Percentiles rank a stretch among this genome's conserved stretches.
phyloP scores from a whole-genome alignment of 1,140 invertebrate genomes.

The Stratiolaelaps scimitus region DNA sequence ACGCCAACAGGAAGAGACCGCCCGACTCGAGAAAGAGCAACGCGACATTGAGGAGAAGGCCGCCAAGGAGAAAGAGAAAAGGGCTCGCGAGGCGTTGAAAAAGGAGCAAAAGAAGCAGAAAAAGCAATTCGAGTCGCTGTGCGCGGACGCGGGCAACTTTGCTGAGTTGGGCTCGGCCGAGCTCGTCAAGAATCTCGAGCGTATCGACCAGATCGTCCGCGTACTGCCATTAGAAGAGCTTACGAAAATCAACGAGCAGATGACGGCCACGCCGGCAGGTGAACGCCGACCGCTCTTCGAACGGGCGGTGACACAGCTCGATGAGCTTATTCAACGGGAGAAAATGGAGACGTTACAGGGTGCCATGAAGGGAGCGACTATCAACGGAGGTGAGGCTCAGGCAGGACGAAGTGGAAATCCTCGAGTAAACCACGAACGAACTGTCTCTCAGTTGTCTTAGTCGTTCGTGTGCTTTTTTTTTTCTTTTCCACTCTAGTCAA shows the following conservation, averaged over 20 bases:
- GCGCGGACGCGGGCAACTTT: slow-evolving; percentile 23
- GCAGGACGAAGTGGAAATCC: neutral
- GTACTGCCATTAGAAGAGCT: slow-evolving; percentile 30
- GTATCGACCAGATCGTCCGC: slow-evolving; percentile 64
- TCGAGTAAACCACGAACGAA: too few species aligned
- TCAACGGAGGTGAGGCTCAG: slow-evolving; percentile 32
- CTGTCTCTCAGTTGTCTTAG: too few species aligned
- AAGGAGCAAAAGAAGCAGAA: slow-evolving; percentile 58
- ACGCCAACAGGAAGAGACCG: neutral
- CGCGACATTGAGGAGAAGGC: slow-evolving; percentile 64
- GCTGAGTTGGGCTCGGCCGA: slow-evolving; percentile 15
- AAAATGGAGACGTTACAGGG: neutral
- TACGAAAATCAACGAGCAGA: slow-evolving; percentile 35
- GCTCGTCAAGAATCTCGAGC: slow-evolving; percentile 45
- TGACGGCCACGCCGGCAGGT: slow-evolving; percentile 33
- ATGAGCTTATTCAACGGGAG: slow-evolving; percentile 17
- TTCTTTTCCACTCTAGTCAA: too few species aligned
- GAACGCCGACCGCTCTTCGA: neutral
- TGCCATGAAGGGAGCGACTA: slow-evolving; percentile 8
- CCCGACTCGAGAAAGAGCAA: slow-evolving; percentile 56
- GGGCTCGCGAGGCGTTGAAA: slow-evolving; percentile 59
- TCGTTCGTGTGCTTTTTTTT: too few species aligned
- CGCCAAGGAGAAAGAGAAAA: slow-evolving; percentile 69
- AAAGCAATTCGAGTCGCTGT: slow-evolving; percentile 13
- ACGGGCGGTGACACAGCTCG: neutral